These are phyloP conservation scores for Myripristis murdjan DNA, from an alignment of 2,797 vertebrate genomes.

Conservation along the genomic window DNA sequence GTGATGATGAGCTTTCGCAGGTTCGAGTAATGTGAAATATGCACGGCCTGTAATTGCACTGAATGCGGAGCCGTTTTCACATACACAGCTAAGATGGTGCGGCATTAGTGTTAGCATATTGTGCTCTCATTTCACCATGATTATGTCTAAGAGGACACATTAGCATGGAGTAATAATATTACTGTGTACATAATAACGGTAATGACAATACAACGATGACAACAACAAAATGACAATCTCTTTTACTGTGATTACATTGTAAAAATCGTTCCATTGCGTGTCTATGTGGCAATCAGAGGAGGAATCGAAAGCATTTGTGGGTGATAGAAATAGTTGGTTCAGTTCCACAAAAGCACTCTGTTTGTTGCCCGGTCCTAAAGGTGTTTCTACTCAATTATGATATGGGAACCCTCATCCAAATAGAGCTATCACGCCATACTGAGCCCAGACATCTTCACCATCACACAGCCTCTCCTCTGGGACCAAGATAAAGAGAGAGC, in stretches of 20 bases:
- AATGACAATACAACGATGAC: constrained; percentile 57
- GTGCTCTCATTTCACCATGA: constrained; percentile 63
- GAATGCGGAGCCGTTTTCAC: constrained; percentile 54
- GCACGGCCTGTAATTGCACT: constrained; percentile 64
- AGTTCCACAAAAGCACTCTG: constrained; percentile 52
- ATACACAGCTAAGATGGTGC: constrained; percentile 36
- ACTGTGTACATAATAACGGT: constrained; percentile 61
- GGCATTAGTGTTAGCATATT: constrained; percentile 40
- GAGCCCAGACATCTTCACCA: constrained; percentile 75
- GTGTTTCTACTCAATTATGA: constrained; percentile 69
- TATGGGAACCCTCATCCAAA: constrained; percentile 71
- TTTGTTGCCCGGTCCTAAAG: constrained; percentile 45
- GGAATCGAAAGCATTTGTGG: constrained; percentile 48
- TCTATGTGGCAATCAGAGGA: constrained; percentile 35
- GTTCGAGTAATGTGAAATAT: constrained; percentile 75
- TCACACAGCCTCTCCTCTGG: constrained; percentile 64
- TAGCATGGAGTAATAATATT: constrained; percentile 66
- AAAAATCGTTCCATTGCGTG: constrained; percentile 28
- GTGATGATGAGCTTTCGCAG: constrained; percentile 85
- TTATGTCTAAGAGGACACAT: constrained; percentile 73
- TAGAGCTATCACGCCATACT: constrained; percentile 69
- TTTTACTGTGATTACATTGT: constrained; percentile 62
- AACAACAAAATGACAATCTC: constrained; percentile 59
- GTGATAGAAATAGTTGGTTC: constrained; percentile 50
- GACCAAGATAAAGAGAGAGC: constrained; percentile 66